Percentiles rank a stretch among this genome's conserved stretches.
Conservation (phyloP, 2,113 vertebrate species). For the Aviceda subcristata region DNA sequence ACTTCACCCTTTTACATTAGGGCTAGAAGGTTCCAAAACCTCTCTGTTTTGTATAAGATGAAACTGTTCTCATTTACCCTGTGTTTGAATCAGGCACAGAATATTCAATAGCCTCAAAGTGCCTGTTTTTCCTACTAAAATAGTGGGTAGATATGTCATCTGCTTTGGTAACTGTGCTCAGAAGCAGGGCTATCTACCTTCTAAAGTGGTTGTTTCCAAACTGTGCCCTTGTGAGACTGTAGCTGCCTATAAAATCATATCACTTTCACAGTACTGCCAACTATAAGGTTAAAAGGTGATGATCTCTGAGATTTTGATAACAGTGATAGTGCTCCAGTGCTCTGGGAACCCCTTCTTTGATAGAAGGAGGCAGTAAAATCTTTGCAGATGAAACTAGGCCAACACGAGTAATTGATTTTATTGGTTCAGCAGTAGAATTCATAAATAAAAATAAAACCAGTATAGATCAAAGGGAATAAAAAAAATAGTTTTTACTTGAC, state of each 20-base stretch:
- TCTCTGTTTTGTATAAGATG: neutral
- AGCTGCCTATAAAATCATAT: neutral
- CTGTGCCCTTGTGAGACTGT: rapidly evolving
- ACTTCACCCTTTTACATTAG: neutral
- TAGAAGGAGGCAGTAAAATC: neutral
- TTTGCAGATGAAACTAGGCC: slow-evolving; percentile 20
- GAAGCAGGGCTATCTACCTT: neutral
- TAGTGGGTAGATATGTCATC: neutral
- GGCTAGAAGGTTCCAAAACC: neutral
- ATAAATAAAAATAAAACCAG: slow-evolving; percentile 22
- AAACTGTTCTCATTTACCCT: neutral
- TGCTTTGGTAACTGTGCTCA: neutral
- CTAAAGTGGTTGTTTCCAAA: neutral
- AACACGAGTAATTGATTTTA: slow-evolving; percentile 18
- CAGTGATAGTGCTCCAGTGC: neutral
- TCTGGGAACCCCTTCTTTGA: neutral
- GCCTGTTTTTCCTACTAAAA: neutral
- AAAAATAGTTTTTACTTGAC: neutral
- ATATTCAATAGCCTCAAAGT: neutral
- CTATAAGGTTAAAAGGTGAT: neutral
- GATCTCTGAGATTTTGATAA: neutral
- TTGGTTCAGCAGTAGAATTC: slow-evolving; percentile 15
- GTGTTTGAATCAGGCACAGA: neutral
- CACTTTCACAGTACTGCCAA: neutral
- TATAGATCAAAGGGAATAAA: slow-evolving; percentile 22